These are phyloP conservation scores for Ferdinandea cuprea DNA, from an alignment of 2,888 invertebrate genomes.

Conservation along the genomic window DNA sequence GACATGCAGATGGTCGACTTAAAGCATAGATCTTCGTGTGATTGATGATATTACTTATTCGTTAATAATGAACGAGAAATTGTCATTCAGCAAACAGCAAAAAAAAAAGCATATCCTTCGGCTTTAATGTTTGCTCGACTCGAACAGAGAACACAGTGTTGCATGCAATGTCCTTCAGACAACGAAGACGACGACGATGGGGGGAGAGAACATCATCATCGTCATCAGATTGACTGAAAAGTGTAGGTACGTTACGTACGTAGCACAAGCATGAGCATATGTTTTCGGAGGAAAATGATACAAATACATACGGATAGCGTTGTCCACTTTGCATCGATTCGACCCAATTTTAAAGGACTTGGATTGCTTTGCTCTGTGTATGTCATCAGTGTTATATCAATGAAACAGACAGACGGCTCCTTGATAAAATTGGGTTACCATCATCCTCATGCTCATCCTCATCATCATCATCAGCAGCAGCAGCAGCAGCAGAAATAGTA, in stretches of 20 bases:
- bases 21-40: slow-evolving; percentile 60
- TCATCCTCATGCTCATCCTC: not conserved
- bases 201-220: slow-evolving; percentile 27
- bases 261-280: not conserved
- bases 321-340: slow-evolving; percentile 44
- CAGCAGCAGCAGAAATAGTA: not conserved
- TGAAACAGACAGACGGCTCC: slow-evolving; percentile 10
- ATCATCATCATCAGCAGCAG: too few species aligned
- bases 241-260: not conserved
- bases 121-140: slow-evolving; percentile 38
- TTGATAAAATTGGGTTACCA: slow-evolving; percentile 33
- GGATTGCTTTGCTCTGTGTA: slow-evolving; percentile 13
- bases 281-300: too few species aligned
- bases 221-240: slow-evolving; percentile 16
- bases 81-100: slow-evolving; percentile 28
- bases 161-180: slow-evolving; percentile 53
- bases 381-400: slow-evolving; percentile 19
- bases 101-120: slow-evolving; percentile 23
- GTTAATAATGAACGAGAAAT: slow-evolving; percentile 65
- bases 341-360: slow-evolving; percentile 50
- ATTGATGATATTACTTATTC: slow-evolving; percentile 69
- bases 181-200: not conserved
- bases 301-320: not conserved
- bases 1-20: slow-evolving; percentile 56
- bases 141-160: slow-evolving; percentile 21